A percentile compares a stretch with the other conserved stretches of the same genome.
Evolutionary conservation across 2,797 vertebrate species (phyloP).

Genomic region (Hybognathus amarus): DNA sequence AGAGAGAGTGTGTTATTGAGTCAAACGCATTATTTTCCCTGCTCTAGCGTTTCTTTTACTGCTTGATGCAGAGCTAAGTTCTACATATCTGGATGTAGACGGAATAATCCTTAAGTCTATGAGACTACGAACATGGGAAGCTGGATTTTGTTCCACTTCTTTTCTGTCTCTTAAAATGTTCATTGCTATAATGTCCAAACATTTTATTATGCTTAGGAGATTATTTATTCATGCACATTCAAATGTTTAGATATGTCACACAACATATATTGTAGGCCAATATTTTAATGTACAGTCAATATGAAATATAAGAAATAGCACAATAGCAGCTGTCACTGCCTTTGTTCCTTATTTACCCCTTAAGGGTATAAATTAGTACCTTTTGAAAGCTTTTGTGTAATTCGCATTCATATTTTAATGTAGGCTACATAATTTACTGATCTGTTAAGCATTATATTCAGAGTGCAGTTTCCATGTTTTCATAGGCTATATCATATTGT

Average conservation of each 20-base stretch:
- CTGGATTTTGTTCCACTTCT: background rate
- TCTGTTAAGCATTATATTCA: background rate
- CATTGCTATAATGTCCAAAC: background rate
- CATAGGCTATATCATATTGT: background rate
- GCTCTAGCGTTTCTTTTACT: background rate
- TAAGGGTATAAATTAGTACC: background rate
- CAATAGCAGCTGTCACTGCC: background rate
- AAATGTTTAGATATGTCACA: background rate
- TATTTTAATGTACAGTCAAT: background rate
- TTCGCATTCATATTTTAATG: background rate
- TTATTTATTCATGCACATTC: background rate
- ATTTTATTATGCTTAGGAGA: background rate
- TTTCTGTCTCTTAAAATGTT: background rate
- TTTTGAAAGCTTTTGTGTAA: background rate
- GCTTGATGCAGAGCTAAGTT: background rate
- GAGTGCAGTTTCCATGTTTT: background rate
- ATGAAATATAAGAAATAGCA: background rate
- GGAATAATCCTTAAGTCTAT: background rate
- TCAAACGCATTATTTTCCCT: slow-evolving; percentile 10
- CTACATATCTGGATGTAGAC: background rate
- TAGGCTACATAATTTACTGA: background rate
- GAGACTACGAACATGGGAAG: background rate
- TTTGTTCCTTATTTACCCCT: background rate
- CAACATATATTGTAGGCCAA: background rate
- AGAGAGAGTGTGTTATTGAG: slow-evolving; percentile 4